Conservation (phyloP, 2,113 vertebrate species). For the Trematocara nigrifrons region DNA sequence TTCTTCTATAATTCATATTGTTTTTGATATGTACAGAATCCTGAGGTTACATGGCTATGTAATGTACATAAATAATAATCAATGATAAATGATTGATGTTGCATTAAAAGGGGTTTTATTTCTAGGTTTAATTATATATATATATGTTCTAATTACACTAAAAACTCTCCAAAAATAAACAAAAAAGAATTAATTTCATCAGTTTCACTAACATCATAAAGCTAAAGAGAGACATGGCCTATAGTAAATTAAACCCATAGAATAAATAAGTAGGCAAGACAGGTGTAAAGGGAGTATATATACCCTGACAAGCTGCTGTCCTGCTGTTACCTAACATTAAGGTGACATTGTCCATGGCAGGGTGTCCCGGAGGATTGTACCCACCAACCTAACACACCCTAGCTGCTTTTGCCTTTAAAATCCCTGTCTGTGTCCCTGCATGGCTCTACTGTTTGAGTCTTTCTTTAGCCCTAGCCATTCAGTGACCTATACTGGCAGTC, state of each 20-base stretch:
- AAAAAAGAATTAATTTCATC: neutral
- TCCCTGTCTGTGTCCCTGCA: conserved; percentile 1
- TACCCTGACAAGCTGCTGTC: neutral
- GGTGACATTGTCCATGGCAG: conserved; percentile 54
- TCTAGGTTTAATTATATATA: too few species aligned
- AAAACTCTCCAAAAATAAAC: neutral
- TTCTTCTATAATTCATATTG: neutral
- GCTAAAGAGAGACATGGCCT: neutral
- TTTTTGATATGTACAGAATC: neutral
- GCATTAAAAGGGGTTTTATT: neutral
- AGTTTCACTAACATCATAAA: neutral
- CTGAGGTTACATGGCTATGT: neutral
- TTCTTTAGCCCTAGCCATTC: conserved; percentile 35
- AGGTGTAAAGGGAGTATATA: neutral
- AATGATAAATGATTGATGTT: neutral
- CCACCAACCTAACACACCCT: conserved; percentile 2
- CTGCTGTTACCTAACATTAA: conserved; percentile 44
- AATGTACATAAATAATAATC: neutral
- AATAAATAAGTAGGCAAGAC: neutral
- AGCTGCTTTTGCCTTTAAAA: conserved; percentile 15
- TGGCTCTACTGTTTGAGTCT: conserved; percentile 29
- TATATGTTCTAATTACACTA: neutral
- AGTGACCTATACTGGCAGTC: conserved; percentile 2
- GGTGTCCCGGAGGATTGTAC: conserved; percentile 19
- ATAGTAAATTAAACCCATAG: neutral